phyloP scores from a whole-genome alignment of 2,888 invertebrate genomes.

The Drosophila kuntzei region DNA sequence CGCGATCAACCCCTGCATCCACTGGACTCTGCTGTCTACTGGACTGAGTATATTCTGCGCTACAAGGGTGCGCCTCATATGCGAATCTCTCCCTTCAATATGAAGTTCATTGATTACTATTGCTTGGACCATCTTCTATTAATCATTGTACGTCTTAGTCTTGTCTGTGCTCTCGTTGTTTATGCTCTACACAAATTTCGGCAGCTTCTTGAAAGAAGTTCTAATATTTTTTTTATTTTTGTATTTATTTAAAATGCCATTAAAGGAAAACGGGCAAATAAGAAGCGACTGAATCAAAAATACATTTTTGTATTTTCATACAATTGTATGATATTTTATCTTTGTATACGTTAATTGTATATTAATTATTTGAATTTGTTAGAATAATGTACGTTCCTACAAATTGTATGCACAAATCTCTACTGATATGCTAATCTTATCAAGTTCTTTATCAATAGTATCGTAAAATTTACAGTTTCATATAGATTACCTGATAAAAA shows the following conservation, averaged over 20 bases:
- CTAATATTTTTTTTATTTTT: neutral
- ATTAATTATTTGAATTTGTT: neutral
- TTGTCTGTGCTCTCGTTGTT: slow-evolving; percentile 9
- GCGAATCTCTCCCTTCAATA: slow-evolving; percentile 71
- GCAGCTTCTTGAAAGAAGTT: neutral
- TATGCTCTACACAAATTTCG: slow-evolving; percentile 33
- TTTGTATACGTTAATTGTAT: neutral
- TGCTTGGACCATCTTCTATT: slow-evolving; percentile 69
- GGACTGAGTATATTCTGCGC: slow-evolving; percentile 82
- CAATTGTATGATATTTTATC: neutral
- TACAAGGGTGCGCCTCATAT: slow-evolving; percentile 83
- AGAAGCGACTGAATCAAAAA: neutral
- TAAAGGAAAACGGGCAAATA: neutral
- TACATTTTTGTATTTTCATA: neutral
- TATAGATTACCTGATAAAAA: neutral
- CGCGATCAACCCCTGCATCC: slow-evolving; percentile 82
- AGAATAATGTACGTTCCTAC: neutral
- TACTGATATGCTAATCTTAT: slow-evolving; percentile 9
- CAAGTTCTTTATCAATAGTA: neutral
- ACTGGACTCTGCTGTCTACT: slow-evolving; percentile 77
- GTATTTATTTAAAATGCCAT: neutral
- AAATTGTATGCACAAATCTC: neutral
- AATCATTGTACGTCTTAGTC: slow-evolving; percentile 44
- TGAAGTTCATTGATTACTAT: slow-evolving; percentile 79
- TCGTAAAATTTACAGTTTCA: neutral